Evolutionary conservation across 2,113 vertebrate genomes (phyloP).

Genomic region (Thalassoma bifasciatum): DNA sequence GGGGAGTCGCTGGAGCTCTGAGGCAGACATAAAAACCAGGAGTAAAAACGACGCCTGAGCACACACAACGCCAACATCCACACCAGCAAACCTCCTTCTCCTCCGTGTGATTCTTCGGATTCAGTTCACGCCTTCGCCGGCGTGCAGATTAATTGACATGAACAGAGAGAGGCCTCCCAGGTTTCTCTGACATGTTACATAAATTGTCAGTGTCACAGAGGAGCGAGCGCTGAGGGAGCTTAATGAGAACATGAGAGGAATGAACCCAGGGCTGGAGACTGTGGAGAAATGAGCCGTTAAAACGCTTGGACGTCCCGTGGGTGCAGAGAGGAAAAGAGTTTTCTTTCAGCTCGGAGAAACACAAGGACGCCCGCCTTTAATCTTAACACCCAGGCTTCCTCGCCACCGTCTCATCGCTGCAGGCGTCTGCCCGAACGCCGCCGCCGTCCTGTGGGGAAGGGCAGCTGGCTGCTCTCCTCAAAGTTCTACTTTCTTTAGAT

Average conservation of each 20-base stretch:
- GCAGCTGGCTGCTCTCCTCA: background rate
- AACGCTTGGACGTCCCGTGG: conserved; percentile 24
- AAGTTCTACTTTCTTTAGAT: background rate
- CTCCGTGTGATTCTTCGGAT: background rate
- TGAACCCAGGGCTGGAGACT: conserved; percentile 45
- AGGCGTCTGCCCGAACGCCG: conserved; percentile 19
- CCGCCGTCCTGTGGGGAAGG: background rate
- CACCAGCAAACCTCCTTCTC: background rate
- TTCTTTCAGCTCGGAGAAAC: conserved; percentile 30
- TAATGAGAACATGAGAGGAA: conserved; percentile 61
- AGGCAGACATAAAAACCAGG: conserved; percentile 15
- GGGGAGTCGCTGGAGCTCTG: conserved; percentile 17
- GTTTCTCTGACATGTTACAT: conserved; percentile 45
- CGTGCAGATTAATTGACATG: conserved; percentile 29
- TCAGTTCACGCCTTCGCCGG: conserved; percentile 8
- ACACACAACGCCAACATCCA: conserved; percentile 1
- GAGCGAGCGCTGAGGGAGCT: conserved; percentile 51
- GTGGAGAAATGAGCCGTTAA: conserved; percentile 54
- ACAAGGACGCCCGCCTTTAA: conserved; percentile 51
- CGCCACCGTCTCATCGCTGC: conserved; percentile 35
- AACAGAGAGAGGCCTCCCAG: conserved; percentile 31
- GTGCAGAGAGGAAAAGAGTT: conserved; percentile 6
- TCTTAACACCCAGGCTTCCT: conserved; percentile 35
- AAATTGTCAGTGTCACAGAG: conserved; percentile 60
- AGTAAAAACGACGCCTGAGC: conserved; percentile 19